Base-by-base conservation (phyloP, 2,888 invertebrate genomes). In the Podabrus alpinus region DNA sequence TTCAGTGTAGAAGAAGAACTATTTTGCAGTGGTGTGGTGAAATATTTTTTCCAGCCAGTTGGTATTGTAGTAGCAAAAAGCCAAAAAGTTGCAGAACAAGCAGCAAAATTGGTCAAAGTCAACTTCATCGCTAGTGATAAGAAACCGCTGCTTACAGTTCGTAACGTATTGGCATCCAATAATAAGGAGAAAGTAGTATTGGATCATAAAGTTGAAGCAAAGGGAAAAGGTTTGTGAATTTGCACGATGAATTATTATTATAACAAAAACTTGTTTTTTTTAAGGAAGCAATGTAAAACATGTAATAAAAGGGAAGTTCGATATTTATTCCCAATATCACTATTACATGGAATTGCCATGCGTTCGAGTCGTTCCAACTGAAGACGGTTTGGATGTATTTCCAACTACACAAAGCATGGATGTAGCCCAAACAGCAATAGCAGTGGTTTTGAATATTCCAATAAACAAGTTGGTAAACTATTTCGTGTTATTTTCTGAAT, bases 321-420 rank as follows among this genome's bases (percentile, higher is more conserved):
- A 88, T 61, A 86, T 89, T 15, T 91, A 91, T 0, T 84, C 89
- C 0, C 94, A 94, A 83, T 94, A 93, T 84, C 94, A 94, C 85
- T 94, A 90, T 80, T 90, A 92, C 0, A 93, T 94, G 93, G 94
- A 94, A 84, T 90, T 92, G 0, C 92, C 92, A 78, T 88, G 89
- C 24, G 91, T 91, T 76, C 85, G 92, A 0, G 89, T 90, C 15
- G 85, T 89, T 21, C 93, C 93, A 0, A 88, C 87, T 60, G 93
- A 93, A 78, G 91, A 92, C 81, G 85, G 93, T 76, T 61, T 72
- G 7, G 90, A 92, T 68, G 89, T 92, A 0, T 89, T 89, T 74
- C 86, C 91, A 0, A 83, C 92, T 0, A 88, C 91, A 0, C 93
- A 94, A 80, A 92, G 90, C 89, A 89, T 92, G 84, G 91, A 92